These are phyloP conservation scores for Thalassarche chlororhynchos DNA, from an alignment of 2,113 vertebrate genomes.

Conservation along the genomic window DNA sequence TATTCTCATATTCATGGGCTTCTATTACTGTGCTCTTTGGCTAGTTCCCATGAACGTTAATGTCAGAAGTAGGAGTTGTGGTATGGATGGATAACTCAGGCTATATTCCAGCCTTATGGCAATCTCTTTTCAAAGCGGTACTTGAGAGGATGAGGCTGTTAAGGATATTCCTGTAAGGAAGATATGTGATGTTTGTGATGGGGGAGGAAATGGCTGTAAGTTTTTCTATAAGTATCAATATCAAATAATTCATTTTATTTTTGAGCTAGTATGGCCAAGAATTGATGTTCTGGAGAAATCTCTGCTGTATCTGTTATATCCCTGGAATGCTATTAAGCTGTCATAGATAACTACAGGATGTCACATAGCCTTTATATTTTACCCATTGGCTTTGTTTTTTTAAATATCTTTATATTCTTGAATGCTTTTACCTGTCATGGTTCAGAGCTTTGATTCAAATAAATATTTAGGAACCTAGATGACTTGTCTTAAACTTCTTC, in stretches of 20 bases:
- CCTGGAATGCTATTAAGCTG: background rate
- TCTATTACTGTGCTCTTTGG: background rate
- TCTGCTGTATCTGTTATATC: background rate
- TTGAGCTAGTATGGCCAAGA: background rate
- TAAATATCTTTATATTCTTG: background rate
- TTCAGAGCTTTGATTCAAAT: background rate
- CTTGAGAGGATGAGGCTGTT: background rate
- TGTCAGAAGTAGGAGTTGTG: background rate
- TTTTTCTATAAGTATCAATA: background rate
- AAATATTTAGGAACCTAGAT: background rate
- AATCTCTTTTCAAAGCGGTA: background rate
- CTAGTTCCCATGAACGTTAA: background rate
- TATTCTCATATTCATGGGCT: background rate
- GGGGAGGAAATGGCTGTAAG: background rate
- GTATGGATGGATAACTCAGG: background rate
- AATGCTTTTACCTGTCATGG: background rate
- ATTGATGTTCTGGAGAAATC: background rate
- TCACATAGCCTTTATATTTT: background rate
- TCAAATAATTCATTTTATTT: background rate
- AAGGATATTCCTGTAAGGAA: background rate
- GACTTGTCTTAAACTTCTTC: background rate
- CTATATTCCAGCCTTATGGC: background rate
- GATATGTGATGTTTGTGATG: background rate
- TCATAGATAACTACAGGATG: background rate
- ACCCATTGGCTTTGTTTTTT: background rate